Conservation (phyloP, 1,140 invertebrate genomes). For the Diplogasteroides magnus region DNA sequence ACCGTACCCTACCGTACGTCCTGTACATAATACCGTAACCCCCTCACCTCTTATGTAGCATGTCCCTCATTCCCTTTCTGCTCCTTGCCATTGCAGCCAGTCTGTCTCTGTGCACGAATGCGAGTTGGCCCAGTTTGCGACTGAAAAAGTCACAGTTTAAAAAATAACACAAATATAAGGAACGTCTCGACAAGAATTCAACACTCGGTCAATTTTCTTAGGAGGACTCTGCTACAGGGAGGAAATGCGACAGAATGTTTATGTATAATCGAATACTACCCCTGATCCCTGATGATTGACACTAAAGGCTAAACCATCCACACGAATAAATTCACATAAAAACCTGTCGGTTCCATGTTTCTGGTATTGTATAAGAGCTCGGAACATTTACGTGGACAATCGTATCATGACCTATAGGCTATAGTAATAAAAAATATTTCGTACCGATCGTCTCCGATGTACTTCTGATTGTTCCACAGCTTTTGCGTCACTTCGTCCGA, state of each 20-base stretch:
- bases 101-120: constrained; percentile 47
- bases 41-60: constrained; percentile 2
- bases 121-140: constrained; percentile 46
- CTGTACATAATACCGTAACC: background rate
- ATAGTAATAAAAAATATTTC: constrained; percentile 13
- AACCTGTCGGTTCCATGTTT: no score
- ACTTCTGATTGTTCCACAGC: constrained; percentile 19
- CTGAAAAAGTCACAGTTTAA: constrained; percentile 14
- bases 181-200: no score
- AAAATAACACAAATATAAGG: no score
- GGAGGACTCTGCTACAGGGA: no score
- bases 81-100: constrained; percentile 40
- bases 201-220: no score
- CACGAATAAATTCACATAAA: background rate
- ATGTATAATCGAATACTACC: background rate
- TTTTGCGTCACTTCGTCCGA: constrained; percentile 16
- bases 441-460: constrained; percentile 42
- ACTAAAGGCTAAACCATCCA: constrained; percentile 4
- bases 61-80: background rate
- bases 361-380: no score
- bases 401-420: background rate
- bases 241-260: no score
- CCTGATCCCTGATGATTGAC: background rate
- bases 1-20: background rate
- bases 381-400: no score